A percentile compares a stretch with the other conserved stretches of the same genome.
Evolutionary conservation across 1,140 invertebrate genomes (phyloP).

Genomic region (Penaeus indicus): DNA sequence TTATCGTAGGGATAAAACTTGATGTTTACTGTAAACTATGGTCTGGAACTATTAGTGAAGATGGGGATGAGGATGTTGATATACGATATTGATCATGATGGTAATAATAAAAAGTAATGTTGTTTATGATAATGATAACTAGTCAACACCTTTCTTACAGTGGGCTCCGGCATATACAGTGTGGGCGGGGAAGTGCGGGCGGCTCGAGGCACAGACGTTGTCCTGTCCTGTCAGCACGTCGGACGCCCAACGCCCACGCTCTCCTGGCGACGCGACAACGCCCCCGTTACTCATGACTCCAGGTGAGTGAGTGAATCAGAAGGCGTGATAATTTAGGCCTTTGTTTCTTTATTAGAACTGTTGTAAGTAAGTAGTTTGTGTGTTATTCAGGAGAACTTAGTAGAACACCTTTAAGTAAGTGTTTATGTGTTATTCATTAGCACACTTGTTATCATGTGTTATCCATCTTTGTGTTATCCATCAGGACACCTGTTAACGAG

Average conservation of each 20-base stretch:
- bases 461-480: too few relatives aligned
- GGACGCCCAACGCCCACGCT: conserved; percentile 71
- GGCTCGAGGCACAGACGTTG: conserved; percentile 74
- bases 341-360: background rate
- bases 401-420: too few relatives aligned
- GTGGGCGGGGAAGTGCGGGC: conserved; percentile 74
- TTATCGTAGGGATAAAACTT: too few relatives aligned
- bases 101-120: background rate
- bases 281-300: conserved; percentile 23
- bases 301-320: conserved; percentile 21
- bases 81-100: background rate
- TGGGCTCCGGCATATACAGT: conserved; percentile 76
- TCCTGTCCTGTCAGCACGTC: conserved; percentile 75
- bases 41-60: background rate
- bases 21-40: too few relatives aligned
- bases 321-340: too few relatives aligned
- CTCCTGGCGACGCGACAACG: conserved; percentile 51
- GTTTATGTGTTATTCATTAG: too few relatives aligned
- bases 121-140: background rate
- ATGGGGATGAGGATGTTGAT: background rate
- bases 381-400: too few relatives aligned
- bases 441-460: too few relatives aligned
- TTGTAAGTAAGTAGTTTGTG: background rate
- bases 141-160: conserved; percentile 68
- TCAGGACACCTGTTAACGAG: too few relatives aligned